Conservation (phyloP, 2,113 vertebrate genomes). For the Dipodomys stephensi region DNA sequence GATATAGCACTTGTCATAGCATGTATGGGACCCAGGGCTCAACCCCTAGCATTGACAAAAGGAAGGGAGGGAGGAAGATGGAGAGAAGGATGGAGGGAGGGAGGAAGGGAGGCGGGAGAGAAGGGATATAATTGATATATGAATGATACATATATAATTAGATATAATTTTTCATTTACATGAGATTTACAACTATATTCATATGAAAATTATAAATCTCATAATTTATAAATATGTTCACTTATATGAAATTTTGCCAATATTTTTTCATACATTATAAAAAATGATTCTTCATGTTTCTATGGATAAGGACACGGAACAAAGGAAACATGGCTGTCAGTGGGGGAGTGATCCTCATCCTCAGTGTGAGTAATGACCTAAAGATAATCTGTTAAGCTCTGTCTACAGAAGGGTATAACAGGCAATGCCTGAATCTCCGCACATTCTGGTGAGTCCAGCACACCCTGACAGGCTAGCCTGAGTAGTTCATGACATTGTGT, state of each 20-base stretch:
- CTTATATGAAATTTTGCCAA: neutral
- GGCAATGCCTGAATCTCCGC: neutral
- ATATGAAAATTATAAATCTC: too few relatives aligned
- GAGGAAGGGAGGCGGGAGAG: neutral
- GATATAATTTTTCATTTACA: too few relatives aligned
- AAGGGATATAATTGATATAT: too few relatives aligned
- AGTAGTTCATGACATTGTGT: accelerated
- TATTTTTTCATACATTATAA: neutral
- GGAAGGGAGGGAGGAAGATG: neutral
- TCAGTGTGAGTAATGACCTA: neutral
- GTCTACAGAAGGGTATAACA: neutral
- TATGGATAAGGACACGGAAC: neutral
- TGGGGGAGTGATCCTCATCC: neutral
- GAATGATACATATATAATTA: too few relatives aligned
- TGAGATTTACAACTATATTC: too few relatives aligned
- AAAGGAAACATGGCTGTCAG: neutral
- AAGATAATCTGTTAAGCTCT: neutral
- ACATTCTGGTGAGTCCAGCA: neutral
- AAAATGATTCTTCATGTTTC: neutral
- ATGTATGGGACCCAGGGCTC: too few relatives aligned
- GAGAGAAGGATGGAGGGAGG: neutral
- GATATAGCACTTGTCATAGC: too few relatives aligned
- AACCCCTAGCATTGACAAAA: neutral
- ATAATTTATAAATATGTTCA: neutral
- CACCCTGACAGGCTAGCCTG: too few relatives aligned